These are phyloP conservation scores for Maniola hyperantus DNA, from an alignment of 2,888 invertebrate genomes.

Conservation along the genomic window DNA sequence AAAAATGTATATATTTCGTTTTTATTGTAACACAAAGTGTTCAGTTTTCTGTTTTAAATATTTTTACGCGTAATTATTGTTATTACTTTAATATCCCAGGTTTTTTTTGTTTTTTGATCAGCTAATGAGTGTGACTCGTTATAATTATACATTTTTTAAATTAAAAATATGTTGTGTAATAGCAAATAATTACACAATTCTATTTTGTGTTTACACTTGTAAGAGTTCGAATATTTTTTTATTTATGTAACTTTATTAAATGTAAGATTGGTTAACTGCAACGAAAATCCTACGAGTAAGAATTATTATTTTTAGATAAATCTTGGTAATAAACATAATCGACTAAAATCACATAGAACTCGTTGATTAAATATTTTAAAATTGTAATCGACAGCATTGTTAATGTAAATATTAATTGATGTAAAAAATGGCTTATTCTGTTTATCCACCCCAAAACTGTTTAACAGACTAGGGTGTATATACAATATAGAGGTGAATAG, in stretches of 20 bases:
- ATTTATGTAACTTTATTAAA: constrained; percentile 49
- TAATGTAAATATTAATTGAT: neutral
- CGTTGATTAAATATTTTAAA: too few species aligned
- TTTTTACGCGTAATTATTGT: constrained; percentile 65
- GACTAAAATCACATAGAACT: neutral
- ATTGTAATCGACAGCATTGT: too few species aligned
- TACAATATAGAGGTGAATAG: too few species aligned
- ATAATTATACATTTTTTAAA: constrained; percentile 56
- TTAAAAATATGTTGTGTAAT: constrained; percentile 73
- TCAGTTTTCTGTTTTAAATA: constrained; percentile 57
- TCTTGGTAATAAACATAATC: neutral
- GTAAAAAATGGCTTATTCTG: neutral
- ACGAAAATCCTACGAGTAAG: constrained; percentile 55
- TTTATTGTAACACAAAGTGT: constrained; percentile 74
- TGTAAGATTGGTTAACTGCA: constrained; percentile 62
- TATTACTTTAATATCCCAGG: constrained; percentile 56
- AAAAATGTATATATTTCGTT: constrained; percentile 36
- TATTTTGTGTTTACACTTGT: constrained; percentile 69
- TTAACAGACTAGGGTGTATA: too few species aligned
- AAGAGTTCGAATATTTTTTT: constrained; percentile 70
- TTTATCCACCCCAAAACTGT: too few species aligned
- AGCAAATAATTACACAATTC: constrained; percentile 75
- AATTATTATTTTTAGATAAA: constrained; percentile 24
- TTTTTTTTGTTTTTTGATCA: constrained; percentile 51
- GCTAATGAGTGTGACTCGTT: constrained; percentile 74